A percentile compares a stretch with the other conserved stretches of the same genome.
Conservation (phyloP, 2,113 vertebrate genomes). For the Nettapus auritus region DNA sequence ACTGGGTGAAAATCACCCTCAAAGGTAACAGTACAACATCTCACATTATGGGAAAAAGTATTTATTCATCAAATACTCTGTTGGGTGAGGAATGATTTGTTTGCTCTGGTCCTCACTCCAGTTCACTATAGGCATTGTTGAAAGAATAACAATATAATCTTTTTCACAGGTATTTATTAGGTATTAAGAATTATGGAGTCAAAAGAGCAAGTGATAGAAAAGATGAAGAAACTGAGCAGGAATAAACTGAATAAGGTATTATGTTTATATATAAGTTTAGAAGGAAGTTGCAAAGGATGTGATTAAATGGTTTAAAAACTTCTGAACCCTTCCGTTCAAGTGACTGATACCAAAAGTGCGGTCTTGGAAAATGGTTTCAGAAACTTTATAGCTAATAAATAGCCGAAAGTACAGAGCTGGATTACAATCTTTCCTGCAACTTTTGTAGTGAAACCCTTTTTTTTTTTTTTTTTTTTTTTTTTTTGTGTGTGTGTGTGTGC, state of each 20-base stretch:
- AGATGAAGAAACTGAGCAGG: not conserved
- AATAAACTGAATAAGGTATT: not conserved
- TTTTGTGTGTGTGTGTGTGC: no score
- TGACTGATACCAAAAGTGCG: not conserved
- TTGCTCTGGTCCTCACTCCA: not conserved
- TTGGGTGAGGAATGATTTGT: not conserved
- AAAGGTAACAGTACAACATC: not conserved
- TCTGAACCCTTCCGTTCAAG: not conserved
- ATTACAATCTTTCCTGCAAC: not conserved
- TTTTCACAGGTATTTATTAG: not conserved
- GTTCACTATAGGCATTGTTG: not conserved
- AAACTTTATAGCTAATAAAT: not conserved
- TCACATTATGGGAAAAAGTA: not conserved
- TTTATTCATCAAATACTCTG: not conserved
- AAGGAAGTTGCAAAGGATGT: not conserved
- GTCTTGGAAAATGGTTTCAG: not conserved
- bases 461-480: not conserved
- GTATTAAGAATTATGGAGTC: not conserved
- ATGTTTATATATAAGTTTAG: not conserved
- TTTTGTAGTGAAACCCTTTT: not conserved
- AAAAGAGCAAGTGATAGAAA: not conserved
- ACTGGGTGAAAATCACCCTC: not conserved
- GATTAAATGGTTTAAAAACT: not conserved
- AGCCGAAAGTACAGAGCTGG: not conserved
- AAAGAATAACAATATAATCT: not conserved